These are phyloP conservation scores for Notoglanidium macrostoma DNA, from an alignment of 2,797 vertebrate species.

Conservation along the genomic window DNA sequence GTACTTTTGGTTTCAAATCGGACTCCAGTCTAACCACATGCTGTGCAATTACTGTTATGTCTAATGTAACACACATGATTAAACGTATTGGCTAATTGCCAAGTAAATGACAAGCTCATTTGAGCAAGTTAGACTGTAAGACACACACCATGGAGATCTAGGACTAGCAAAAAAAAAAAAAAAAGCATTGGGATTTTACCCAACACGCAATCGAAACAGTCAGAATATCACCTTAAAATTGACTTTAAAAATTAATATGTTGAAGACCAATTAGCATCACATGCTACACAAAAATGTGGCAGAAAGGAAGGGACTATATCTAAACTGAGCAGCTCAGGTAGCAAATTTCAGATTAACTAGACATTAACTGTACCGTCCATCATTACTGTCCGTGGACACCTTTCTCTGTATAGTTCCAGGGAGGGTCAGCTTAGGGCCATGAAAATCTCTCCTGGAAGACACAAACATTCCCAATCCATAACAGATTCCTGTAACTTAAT, in stretches of 20 bases:
- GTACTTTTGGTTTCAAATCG: not conserved
- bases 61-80: conserved; percentile 14
- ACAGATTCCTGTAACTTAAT: not conserved
- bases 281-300: not conserved
- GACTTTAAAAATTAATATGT: not conserved
- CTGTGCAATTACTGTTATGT: not conserved
- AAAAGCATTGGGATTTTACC: not conserved
- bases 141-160: not conserved
- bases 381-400: conserved; percentile 68
- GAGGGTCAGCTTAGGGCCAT: conserved; percentile 64
- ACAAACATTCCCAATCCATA: conserved; percentile 12
- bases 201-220: not conserved
- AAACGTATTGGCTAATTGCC: not conserved
- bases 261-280: not conserved
- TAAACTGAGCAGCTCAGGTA: not conserved
- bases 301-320: not conserved
- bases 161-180: not conserved
- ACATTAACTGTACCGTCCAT: conserved; percentile 62
- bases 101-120: not conserved
- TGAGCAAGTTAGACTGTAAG: not conserved
- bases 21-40: not conserved
- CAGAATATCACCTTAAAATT: not conserved
- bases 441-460: conserved; percentile 71
- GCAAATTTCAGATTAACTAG: too few species aligned
- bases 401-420: conserved; percentile 70